Percentiles rank a stretch among this genome's conserved stretches.
Conservation (phyloP, 1,140 invertebrate genomes). For the Trachelipus rathkii region DNA sequence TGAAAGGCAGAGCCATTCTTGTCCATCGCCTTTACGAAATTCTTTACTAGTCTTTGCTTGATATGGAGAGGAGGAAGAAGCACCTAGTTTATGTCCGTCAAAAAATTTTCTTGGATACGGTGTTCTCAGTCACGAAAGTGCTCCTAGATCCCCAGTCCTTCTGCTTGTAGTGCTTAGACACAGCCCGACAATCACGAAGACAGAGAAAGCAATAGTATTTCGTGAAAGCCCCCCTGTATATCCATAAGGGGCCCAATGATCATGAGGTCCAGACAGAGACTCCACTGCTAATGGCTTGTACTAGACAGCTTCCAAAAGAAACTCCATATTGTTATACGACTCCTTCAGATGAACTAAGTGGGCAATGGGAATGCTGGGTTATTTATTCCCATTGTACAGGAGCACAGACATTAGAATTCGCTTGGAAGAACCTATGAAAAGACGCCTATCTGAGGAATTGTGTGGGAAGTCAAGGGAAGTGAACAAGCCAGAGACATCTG, state of each 20-base stretch:
- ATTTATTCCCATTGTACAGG: background rate
- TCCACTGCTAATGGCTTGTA: constrained; percentile 18
- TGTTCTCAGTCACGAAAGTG: background rate
- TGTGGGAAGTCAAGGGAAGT: constrained; percentile 13
- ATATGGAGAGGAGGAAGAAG: constrained; percentile 3
- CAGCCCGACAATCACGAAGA: background rate
- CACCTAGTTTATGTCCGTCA: background rate
- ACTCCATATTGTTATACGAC: constrained; percentile 16
- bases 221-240: background rate
- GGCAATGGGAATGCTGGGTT: background rate
- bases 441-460: constrained; percentile 22
- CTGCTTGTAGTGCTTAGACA: background rate
- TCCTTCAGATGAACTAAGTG: background rate
- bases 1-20: constrained; percentile 16
- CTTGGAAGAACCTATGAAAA: constrained; percentile 29
- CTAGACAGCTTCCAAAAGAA: constrained; percentile 27
- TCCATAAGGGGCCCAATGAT: background rate
- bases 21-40: background rate
- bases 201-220: background rate
- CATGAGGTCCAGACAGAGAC: background rate
- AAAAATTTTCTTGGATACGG: background rate
- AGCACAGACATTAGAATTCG: constrained; percentile 16
- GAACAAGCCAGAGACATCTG: constrained; percentile 19
- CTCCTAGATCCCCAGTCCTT: background rate
- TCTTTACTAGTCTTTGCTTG: background rate